Base-by-base conservation (phyloP, 1,140 invertebrate genomes). In the Penaeus japonicus region DNA sequence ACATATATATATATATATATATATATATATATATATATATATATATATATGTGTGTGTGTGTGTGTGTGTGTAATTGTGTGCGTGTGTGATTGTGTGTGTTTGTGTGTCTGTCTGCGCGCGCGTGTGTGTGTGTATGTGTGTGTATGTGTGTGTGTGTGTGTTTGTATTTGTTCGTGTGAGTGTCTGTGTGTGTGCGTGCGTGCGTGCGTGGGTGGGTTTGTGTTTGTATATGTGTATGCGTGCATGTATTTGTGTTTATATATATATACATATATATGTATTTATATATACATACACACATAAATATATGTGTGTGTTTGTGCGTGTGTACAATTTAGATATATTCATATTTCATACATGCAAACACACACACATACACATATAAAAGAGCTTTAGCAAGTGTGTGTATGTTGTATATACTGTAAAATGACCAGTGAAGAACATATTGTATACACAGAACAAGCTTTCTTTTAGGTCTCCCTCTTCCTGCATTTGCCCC, bases 21-120 rank as follows among this genome's bases (percentile, higher is more conserved):
- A 65, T 65, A 65, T 65, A 65, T 65, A 65, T 65, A 65, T 65
- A 65, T 65, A 65, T 65, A 65, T 65, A 65, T 65, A 65, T 65
- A 65, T 65, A 65, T 65, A 65, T 17, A 65, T 65, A 65, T 65
- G 27, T 65, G 27, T 65, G 27, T 65, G 27, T 65, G 2, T 65
- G 27, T 65, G 59, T 65, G 3, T 3, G 3, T 24, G 27, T 20
- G 4, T 4, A 24, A 65, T 15, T 3, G 27, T 65, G 27, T 65
- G 27, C 27, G 27, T 65, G 27, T 65, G 27, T 65, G 27, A n/a
- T n/a, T 65, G 27, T 65, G 27, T 65, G 27, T 65, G 27, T 65
- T n/a, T 65, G 27, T 65, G 27, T 65, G 27, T 65, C 22, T 65
- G 27, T 65, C 22, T 65, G 27, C 27, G 27, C 27, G 27, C 27